Conservation (phyloP, 2,888 invertebrate genomes). For the Drosophila robusta region DNA sequence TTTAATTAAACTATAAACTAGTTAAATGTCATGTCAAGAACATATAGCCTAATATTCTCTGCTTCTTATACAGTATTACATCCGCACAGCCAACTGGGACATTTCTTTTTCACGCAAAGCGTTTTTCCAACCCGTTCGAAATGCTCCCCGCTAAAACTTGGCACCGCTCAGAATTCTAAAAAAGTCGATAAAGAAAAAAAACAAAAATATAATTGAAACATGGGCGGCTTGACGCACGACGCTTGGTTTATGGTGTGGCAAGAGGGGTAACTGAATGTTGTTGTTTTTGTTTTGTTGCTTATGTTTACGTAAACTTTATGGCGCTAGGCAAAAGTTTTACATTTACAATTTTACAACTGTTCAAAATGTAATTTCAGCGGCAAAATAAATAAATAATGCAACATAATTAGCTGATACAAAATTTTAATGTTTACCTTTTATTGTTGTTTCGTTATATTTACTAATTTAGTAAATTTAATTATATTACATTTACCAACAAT, state of each 20-base stretch:
- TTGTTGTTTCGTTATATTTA: not conserved
- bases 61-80: too few relatives aligned
- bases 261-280: not conserved
- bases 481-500: not conserved
- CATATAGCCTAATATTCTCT: not conserved
- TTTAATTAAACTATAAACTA: not conserved
- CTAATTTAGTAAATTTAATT: not conserved
- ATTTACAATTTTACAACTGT: constrained; percentile 48
- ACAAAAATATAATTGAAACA: constrained; percentile 54
- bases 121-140: not conserved
- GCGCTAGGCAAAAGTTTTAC: constrained; percentile 28
- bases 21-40: not conserved
- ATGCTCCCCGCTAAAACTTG: constrained; percentile 9
- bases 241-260: constrained; percentile 3
- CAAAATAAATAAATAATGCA: constrained; percentile 44
- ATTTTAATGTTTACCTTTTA: constrained; percentile 4
- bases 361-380: constrained; percentile 43
- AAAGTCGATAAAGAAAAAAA: constrained; percentile 45
- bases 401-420: constrained; percentile 37
- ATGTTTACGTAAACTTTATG: constrained; percentile 37
- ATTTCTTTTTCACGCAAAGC: not conserved
- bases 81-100: not conserved
- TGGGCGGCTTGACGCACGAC: constrained; percentile 42
- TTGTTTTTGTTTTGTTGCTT: constrained; percentile 18
- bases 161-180: constrained; percentile 27